Evolutionary conservation across 2,888 invertebrate species (phyloP).

Genomic region (Hedya salicella): DNA sequence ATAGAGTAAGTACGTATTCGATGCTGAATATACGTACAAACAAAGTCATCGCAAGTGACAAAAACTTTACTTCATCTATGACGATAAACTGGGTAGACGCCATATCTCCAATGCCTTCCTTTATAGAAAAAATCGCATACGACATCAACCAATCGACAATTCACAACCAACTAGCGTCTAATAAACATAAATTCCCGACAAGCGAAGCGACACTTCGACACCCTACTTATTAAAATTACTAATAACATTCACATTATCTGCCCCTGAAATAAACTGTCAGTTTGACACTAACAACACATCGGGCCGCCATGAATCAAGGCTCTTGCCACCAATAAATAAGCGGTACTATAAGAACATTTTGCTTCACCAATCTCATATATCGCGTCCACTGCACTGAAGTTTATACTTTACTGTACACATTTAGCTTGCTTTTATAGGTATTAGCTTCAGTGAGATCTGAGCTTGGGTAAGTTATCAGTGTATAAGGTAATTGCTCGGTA

Average conservation of each 20-base stretch:
- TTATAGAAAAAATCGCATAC: neutral
- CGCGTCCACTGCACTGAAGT: neutral
- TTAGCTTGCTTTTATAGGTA: neutral
- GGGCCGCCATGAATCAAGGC: constrained; percentile 67
- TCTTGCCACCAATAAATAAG: constrained; percentile 64
- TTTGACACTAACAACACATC: constrained; percentile 68
- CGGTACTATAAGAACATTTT: constrained; percentile 51
- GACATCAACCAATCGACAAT: neutral
- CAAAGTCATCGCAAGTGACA: no score
- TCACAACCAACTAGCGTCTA: constrained; percentile 23
- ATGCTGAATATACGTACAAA: no score
- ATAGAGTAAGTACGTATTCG: no score
- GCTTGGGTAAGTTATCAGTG: neutral
- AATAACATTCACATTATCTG: constrained; percentile 41
- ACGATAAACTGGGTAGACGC: no score
- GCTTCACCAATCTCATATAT: neutral
- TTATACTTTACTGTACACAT: neutral
- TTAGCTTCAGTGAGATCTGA: neutral
- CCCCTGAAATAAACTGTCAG: constrained; percentile 55
- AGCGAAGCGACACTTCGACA: constrained; percentile 33
- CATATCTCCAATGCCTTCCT: neutral
- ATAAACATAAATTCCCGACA: constrained; percentile 27
- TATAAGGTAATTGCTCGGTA: constrained; percentile 75
- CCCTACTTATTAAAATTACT: constrained; percentile 42
- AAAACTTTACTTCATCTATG: no score